Evolutionary conservation across 2,888 invertebrate species (phyloP).

Genomic region (Monopis laevigella): DNA sequence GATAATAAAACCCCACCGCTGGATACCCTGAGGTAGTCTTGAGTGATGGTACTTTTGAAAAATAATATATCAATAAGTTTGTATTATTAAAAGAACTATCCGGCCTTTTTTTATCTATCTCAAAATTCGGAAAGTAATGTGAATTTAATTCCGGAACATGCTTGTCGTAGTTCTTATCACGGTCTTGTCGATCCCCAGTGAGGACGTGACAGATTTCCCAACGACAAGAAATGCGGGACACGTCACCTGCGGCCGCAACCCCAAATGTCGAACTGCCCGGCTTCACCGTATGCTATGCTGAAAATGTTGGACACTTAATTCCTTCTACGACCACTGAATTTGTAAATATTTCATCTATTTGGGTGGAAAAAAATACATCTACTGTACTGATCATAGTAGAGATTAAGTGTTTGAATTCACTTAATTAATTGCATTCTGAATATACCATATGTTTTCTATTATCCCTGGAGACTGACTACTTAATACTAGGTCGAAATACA

Average conservation of each 20-base stretch:
- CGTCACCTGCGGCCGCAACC: slow-evolving; percentile 23
- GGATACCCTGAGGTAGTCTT: no score
- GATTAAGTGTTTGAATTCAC: no score
- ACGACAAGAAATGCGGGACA: slow-evolving; percentile 30
- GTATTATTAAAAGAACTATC: no score
- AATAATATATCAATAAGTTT: no score
- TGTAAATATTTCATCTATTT: not conserved
- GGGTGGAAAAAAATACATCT: not conserved
- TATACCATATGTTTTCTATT: no score
- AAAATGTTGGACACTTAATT: slow-evolving; percentile 11
- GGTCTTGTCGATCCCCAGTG: slow-evolving; percentile 13
- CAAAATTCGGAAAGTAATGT: slow-evolving; percentile 1
- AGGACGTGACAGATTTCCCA: slow-evolving; percentile 40
- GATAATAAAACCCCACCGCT: no score
- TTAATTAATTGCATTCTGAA: no score
- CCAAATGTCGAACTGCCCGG: slow-evolving; percentile 10
- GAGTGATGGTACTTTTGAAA: no score
- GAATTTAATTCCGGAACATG: slow-evolving; percentile 10
- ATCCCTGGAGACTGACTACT: no score
- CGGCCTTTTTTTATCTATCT: no score
- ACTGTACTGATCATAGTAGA: no score
- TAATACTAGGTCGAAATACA: no score
- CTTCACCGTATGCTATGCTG: slow-evolving; percentile 9
- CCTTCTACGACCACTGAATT: slow-evolving; percentile 2
- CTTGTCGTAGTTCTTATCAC: slow-evolving; percentile 24